Evolutionary conservation across 2,797 vertebrate genomes (phyloP).

Genomic region (Sebastes glaucus): DNA sequence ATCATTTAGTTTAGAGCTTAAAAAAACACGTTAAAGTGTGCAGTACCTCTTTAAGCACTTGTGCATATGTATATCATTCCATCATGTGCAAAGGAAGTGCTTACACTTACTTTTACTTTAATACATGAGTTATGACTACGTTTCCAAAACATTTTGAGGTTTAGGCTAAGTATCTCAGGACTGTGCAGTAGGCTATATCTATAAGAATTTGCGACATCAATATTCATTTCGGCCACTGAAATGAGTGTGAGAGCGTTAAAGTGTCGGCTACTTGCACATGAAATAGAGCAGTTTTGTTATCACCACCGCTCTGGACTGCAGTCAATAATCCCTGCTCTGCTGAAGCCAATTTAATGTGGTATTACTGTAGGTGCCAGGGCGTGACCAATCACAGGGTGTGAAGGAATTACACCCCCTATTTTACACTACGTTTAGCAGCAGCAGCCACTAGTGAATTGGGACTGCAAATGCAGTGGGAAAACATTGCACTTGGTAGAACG

Average conservation of each 20-base stretch:
- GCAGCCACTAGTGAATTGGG: neutral
- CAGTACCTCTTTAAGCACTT: too few species aligned
- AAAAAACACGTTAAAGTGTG: too few species aligned
- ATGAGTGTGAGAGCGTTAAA: neutral
- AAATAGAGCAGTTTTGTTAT: slow-evolving; percentile 28
- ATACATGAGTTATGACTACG: too few species aligned
- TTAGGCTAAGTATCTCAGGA: too few species aligned
- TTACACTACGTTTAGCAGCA: slow-evolving; percentile 20
- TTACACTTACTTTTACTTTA: too few species aligned
- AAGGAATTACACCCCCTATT: slow-evolving; percentile 11
- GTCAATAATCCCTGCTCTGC: slow-evolving; percentile 35
- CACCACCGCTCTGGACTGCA: neutral
- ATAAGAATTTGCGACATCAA: neutral
- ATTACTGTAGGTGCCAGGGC: neutral
- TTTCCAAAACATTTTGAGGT: too few species aligned
- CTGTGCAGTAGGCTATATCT: neutral
- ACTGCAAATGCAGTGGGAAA: slow-evolving; percentile 12
- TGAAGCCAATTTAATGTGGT: slow-evolving; percentile 29
- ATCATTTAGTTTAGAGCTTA: too few species aligned
- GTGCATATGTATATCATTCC: too few species aligned
- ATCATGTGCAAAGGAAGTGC: too few species aligned
- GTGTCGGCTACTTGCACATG: slow-evolving; percentile 3
- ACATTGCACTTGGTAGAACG: neutral
- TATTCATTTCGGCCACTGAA: neutral
- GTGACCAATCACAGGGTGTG: slow-evolving; percentile 16